Evolutionary conservation across 2,797 vertebrate species (phyloP).

Genomic region (Brotula barbata): DNA sequence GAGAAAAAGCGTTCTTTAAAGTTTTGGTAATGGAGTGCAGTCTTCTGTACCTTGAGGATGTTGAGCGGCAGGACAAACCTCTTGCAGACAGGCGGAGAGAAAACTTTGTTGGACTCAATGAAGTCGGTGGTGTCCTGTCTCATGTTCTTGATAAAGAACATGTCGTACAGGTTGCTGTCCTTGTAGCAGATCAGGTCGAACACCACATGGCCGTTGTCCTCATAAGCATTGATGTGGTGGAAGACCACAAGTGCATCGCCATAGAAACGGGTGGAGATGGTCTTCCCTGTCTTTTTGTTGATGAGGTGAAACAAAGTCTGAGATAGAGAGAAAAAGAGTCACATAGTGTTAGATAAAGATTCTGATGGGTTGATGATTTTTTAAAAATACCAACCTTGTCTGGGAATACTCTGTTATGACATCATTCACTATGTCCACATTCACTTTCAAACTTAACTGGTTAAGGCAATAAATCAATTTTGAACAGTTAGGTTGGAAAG

Average conservation of each 20-base stretch:
- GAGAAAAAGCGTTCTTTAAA: too few relatives aligned
- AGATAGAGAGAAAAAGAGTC: not conserved
- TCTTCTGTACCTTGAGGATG: conserved; percentile 74
- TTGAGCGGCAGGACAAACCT: conserved; percentile 87
- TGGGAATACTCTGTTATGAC: too few relatives aligned
- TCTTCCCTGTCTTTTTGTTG: conserved; percentile 83
- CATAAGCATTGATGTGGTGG: conserved; percentile 94
- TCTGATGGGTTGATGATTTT: too few relatives aligned
- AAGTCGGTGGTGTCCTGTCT: conserved; percentile 55
- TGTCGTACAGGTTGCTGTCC: conserved; percentile 86
- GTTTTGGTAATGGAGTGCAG: too few relatives aligned
- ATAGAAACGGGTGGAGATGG: conserved; percentile 75
- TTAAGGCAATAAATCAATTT: too few relatives aligned
- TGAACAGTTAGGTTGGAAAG: too few relatives aligned
- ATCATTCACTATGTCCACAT: too few relatives aligned
- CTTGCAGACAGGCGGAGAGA: conserved; percentile 74
- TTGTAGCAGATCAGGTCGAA: conserved; percentile 86
- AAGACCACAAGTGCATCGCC: conserved; percentile 85
- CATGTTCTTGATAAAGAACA: conserved; percentile 89
- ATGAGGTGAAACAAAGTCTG: conserved; percentile 90
- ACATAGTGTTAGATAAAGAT: not conserved
- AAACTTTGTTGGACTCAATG: conserved; percentile 50
- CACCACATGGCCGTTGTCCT: conserved; percentile 84
- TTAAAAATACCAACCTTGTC: too few relatives aligned
- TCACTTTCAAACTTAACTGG: too few relatives aligned